Base-by-base conservation (phyloP, 2,888 invertebrate genomes). In the Leptinotarsa rubiginosa region DNA sequence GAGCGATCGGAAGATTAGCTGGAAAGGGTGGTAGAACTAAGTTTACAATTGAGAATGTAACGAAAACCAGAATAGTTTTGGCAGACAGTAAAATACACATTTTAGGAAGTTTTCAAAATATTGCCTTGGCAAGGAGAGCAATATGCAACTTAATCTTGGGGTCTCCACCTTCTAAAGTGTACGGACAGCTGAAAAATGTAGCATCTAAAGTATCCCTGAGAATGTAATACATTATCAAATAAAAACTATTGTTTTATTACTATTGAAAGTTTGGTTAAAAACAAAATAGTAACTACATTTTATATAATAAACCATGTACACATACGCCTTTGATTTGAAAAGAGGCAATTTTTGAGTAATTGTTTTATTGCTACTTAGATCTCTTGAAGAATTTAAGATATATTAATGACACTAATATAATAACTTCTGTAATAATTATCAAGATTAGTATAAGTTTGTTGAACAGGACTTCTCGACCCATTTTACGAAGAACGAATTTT, bases 21-120 rank as follows among this genome's bases (percentile, higher is more conserved):
- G 99, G 99, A 1, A 98, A 99, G 89, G 96, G 97, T 25, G 98
- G 98, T 31, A 92, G 97, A 77, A 99, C 98, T 1, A 99, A 98
- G 87, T 98, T 96, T 86, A 98, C 98, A 0, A 99, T 99, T 83
- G 99, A 99, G 89, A 99, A 99, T 88, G 97, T 96, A 0, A 99
- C 99, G 0, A 98, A 98, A 89, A 99, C 99, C 0, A 92, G 99
- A 86, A 98, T 99, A 85, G 97, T 99, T 31, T 89, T 99, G 77
- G 99, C 99, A 22, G 98, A 99, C 85, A 93, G 95, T 25, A 98
- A 97, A 91, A 95, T 99, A 78, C 98, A 99, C 86, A 95, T 99
- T 80, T 90, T 99, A 77, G 99, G 99, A 65, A 98, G 98, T 82
- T 99, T 94, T 86, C 97, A 98, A 88, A 99, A 99, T 86, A 97